Base-by-base conservation (phyloP, 2,888 invertebrate genomes). In the Vandiemenella viatica region DNA sequence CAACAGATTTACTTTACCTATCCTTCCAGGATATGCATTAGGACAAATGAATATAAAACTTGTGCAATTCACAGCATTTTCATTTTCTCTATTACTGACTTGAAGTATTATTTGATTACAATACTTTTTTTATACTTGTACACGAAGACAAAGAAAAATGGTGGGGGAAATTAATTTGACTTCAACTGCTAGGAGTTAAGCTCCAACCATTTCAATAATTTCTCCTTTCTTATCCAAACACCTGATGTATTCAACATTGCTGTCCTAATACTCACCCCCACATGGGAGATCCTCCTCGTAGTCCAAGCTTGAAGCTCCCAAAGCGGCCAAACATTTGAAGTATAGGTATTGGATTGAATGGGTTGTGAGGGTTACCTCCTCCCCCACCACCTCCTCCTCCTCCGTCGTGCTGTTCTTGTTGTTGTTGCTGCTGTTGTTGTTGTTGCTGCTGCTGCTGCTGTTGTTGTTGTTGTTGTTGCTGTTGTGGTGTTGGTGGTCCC, bases 301-400 rank as follows among this genome's bases (percentile, higher is more conserved):
- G 65, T 51, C 71, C 83, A 3, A 77, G 67, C 58, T 75, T 76
- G 56, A 73, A 70, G 62, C 76, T 79, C 1, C 72, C 73, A 59
- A 68, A 74, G 42, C 76, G 68, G 1, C 71, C 72, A 58, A 77
- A 76, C 21, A 58, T 44, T 18, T 74, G 70, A 1, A 76, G 74
- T n/a, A 73, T 59, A 0, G 79, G 79, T 44, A 77, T 69, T 1
- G 73, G 71, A 61, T 74, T 77, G 41, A 68, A 65, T 7, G 75
- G 74, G 59, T 72, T 72, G 53, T 71, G 70, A 1, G 70, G 67
- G 55, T 73, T 74, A 8, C 73, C 73, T 3, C 72, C 73, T 10
- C 73, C 72, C 15, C 65, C 66, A 46, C 65, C 61, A 48, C 40
- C 55, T 48, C 37, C 56, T 15, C 26, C 51, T 46, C 38, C 56